phyloP scores from a whole-genome alignment of 2,113 vertebrate species.

The Pteronura brasiliensis region DNA sequence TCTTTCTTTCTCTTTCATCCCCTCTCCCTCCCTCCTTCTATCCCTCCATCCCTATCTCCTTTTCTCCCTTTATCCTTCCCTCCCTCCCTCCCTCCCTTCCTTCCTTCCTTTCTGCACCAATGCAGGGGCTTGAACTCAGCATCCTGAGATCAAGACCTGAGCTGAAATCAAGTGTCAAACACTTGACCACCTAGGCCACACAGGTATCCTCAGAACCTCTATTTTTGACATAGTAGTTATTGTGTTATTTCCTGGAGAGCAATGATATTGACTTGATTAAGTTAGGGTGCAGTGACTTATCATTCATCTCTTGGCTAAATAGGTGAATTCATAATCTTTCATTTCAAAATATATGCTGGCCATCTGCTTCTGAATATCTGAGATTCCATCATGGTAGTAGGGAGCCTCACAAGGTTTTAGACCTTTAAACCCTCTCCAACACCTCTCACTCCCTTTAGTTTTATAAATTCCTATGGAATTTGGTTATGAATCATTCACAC shows the following conservation, averaged over 20 bases:
- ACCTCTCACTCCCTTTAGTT: too few relatives aligned
- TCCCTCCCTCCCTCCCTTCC: too few relatives aligned
- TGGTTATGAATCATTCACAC: too few relatives aligned
- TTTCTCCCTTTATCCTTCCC: too few relatives aligned
- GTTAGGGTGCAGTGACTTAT: neutral
- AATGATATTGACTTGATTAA: neutral
- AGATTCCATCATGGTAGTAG: neutral
- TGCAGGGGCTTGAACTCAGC: too few relatives aligned
- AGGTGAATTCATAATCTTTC: neutral
- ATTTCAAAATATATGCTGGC: neutral
- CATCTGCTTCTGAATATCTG: neutral
- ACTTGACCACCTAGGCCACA: neutral
- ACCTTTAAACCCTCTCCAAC: neutral
- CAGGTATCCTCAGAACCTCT: neutral
- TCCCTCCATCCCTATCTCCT: too few relatives aligned
- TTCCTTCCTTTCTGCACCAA: too few relatives aligned
- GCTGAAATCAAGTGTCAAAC: too few relatives aligned
- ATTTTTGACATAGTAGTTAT: neutral
- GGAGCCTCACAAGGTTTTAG: neutral
- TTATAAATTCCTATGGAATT: too few relatives aligned
- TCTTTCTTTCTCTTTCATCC: too few relatives aligned
- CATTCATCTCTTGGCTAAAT: neutral
- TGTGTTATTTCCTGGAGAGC: neutral
- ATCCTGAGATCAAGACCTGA: too few relatives aligned
- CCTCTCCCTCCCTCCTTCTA: too few relatives aligned